Evolutionary conservation across 2,797 vertebrate species (phyloP), one percentile per base, ranked within the genome.

Genomic region (Lutra lutra): DNA sequence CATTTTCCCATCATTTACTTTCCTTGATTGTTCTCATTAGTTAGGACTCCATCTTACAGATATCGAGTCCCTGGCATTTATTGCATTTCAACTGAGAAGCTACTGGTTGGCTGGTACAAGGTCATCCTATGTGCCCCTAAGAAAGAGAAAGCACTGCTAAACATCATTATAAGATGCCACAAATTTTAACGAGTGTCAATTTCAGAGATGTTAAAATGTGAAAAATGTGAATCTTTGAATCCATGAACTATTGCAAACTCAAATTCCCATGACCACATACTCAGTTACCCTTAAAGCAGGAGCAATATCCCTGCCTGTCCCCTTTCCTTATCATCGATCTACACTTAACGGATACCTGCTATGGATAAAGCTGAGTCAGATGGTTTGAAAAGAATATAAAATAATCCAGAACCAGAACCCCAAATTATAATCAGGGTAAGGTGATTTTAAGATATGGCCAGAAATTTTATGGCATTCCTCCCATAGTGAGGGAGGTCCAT

Each of bases 101-200:
- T 95, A 51, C 40, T 70, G 51, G 25, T 85, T 78, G 80, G 60
- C 78, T 60, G 72, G 54, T 48, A 68, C 48, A 60, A 9, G 8
- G 38, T 85, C 58, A 90, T 78, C 38, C 89, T 84, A 77, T 10
- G 9, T 68, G 68, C 15, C 72, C 23, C 27, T 43, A 60, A 78
- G 79, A 94, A 94, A 85, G 51, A 60, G 60, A 94, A 90, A 68
- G 25, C 14, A 32, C 51, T 78, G 80, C 40, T 78, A 90, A 90
- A 60, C 40, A 85, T 90, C 60, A 58, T 60, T n/a, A 29, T 78
- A 78, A 86, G 40, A 70, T 56, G n/a, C 40, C n/a, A 70, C n/a
- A 78, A 21, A 48, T 90, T 90, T 58, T 90, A 90, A 90, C n/a
- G 23, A 93, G 40, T 85, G 32, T 48, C 62, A 58, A 51, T 86